phyloP scores from a whole-genome alignment of 1,140 invertebrate genomes.

The Drosophila malerkotliana region DNA sequence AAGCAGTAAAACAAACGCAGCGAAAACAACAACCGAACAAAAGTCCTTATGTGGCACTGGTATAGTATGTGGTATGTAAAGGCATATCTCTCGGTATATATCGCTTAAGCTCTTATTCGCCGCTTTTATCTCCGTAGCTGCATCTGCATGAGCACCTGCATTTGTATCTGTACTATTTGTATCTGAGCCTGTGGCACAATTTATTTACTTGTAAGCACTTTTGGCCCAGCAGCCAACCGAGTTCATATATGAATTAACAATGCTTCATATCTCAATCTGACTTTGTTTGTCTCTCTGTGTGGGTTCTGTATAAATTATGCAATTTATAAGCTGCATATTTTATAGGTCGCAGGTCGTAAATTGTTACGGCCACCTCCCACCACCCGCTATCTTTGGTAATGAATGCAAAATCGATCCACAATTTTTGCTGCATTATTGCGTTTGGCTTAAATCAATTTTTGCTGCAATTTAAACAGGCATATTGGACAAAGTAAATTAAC shows the following conservation, averaged over 20 bases:
- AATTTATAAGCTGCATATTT: slow-evolving; percentile 75
- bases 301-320: slow-evolving; percentile 64
- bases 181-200: slow-evolving; percentile 28
- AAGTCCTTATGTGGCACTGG: neutral
- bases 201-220: slow-evolving; percentile 70
- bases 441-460: slow-evolving; percentile 26
- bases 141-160: neutral
- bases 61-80: neutral
- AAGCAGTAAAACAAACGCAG: slow-evolving; percentile 12
- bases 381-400: slow-evolving; percentile 29
- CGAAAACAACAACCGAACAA: slow-evolving; percentile 13
- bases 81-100: slow-evolving; percentile 22
- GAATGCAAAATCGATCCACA: slow-evolving; percentile 43
- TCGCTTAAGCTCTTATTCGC: slow-evolving; percentile 54
- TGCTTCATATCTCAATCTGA: slow-evolving; percentile 49
- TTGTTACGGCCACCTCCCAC: slow-evolving; percentile 27
- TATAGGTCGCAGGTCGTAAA: slow-evolving; percentile 71
- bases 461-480: slow-evolving; percentile 2
- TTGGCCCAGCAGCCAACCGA: slow-evolving; percentile 38
- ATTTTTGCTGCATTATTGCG: slow-evolving; percentile 47
- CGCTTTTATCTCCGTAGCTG: slow-evolving; percentile 1
- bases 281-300: slow-evolving; percentile 50
- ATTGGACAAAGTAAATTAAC: slow-evolving; percentile 16
- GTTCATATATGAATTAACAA: slow-evolving; percentile 67
- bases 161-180: slow-evolving; percentile 15